Conservation (phyloP, 2,113 vertebrate species). For the Bostrychus sinensis region DNA sequence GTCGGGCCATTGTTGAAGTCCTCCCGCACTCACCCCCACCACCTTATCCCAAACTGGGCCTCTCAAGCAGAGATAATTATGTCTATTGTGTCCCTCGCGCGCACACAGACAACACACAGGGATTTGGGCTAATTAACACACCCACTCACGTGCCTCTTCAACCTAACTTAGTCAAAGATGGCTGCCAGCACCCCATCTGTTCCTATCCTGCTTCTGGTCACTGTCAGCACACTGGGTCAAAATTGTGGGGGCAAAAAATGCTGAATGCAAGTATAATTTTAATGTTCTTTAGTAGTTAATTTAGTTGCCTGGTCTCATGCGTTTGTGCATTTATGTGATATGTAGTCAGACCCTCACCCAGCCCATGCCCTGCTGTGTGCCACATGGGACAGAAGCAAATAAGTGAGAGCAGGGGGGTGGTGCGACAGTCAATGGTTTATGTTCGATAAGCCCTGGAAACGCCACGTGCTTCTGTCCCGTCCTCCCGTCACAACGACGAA, state of each 20-base stretch:
- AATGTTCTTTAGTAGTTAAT: neutral
- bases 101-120: constrained; percentile 50
- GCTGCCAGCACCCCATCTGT: constrained; percentile 79
- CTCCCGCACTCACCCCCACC: constrained; percentile 36
- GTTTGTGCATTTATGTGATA: constrained; percentile 28
- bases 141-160: constrained; percentile 74
- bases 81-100: constrained; percentile 70
- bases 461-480: constrained; percentile 55
- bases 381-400: constrained; percentile 54
- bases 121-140: constrained; percentile 76
- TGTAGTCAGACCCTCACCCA: constrained; percentile 23
- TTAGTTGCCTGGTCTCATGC: constrained; percentile 12
- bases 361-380: constrained; percentile 43
- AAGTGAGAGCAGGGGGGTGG: constrained; percentile 39
- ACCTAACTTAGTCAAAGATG: constrained; percentile 76
- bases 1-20: constrained; percentile 79
- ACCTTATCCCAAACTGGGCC: constrained; percentile 39
- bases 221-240: constrained; percentile 53
- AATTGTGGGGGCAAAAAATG: constrained; percentile 43
- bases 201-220: constrained; percentile 55
- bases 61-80: constrained; percentile 80
- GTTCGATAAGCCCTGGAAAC: constrained; percentile 64
- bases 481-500: constrained; percentile 51
- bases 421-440: constrained; percentile 46
- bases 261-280: neutral